A percentile compares a stretch with the other conserved stretches of the same genome.
These are phyloP conservation scores for Montipora capricornis DNA, from an alignment of 64 coral and sea anemone species.

Conservation along the genomic window DNA sequence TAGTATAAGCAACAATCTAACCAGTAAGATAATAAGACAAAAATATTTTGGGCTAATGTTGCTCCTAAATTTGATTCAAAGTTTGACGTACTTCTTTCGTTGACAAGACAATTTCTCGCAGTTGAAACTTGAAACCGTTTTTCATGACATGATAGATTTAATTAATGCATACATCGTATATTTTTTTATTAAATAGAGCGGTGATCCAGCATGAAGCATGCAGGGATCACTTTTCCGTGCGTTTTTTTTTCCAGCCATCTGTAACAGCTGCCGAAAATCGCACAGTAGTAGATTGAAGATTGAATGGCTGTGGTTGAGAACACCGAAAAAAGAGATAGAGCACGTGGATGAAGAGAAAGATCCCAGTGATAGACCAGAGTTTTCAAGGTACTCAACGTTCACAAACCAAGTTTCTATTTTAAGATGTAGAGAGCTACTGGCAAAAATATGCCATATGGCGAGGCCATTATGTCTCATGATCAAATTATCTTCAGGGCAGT, in stretches of 20 bases:
- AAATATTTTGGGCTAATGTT: too few relatives aligned
- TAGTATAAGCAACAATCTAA: too few relatives aligned
- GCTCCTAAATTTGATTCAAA: too few relatives aligned
- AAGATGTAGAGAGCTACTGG: not conserved
- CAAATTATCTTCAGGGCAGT: too few relatives aligned
- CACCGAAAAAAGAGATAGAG: not conserved
- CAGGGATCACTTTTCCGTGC: not conserved
- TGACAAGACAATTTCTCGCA: too few relatives aligned
- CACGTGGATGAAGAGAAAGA: not conserved
- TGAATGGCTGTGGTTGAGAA: constrained; percentile 47
- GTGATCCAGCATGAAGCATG: not conserved
- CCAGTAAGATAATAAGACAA: too few relatives aligned
- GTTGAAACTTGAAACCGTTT: too few relatives aligned
- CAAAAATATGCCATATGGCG: too few relatives aligned
- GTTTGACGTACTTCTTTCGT: too few relatives aligned
- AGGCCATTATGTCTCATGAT: too few relatives aligned
- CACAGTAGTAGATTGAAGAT: constrained; percentile 20
- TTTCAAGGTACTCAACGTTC: not conserved
- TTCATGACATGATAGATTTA: too few relatives aligned
- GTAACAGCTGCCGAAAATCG: constrained; percentile 33
- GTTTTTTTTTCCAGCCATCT: constrained; percentile 22
- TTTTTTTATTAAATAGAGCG: not conserved
- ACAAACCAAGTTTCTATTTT: not conserved
- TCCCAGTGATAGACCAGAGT: not conserved
- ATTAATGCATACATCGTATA: not conserved